A percentile compares a stretch with the other conserved stretches of the same genome.
These are phyloP conservation scores for Amia ocellicauda DNA, from an alignment of 2,113 vertebrate species.

Conservation along the genomic window DNA sequence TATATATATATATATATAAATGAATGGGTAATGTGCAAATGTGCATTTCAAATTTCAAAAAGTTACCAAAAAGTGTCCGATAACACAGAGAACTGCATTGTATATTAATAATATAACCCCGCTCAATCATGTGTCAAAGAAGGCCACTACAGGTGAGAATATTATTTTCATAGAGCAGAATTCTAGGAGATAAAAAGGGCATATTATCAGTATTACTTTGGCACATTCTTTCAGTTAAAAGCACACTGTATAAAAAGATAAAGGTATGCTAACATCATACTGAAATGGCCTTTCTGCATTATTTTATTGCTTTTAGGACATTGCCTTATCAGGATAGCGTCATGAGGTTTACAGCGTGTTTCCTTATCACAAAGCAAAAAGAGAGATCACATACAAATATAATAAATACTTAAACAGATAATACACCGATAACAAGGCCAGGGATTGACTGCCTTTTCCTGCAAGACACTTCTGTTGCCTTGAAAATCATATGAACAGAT, in stretches of 20 bases:
- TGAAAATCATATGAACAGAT: neutral
- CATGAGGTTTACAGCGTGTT: constrained; percentile 9
- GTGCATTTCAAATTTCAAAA: too few relatives aligned
- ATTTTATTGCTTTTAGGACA: neutral
- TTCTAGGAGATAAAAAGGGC: neutral
- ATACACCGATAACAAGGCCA: neutral
- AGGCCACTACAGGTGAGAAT: too few relatives aligned
- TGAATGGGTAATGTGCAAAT: too few relatives aligned
- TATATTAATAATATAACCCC: too few relatives aligned
- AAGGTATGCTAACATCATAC: neutral
- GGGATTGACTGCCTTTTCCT: neutral
- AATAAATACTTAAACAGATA: neutral
- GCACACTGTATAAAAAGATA: neutral
- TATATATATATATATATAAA: too few relatives aligned
- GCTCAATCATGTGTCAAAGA: too few relatives aligned
- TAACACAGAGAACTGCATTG: too few relatives aligned
- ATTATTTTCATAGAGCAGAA: too few relatives aligned
- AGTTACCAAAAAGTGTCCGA: too few relatives aligned
- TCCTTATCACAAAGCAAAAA: neutral
- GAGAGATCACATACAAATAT: neutral
- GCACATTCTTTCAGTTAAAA: neutral
- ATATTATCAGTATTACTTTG: neutral
- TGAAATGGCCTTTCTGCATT: neutral
- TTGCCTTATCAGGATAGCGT: neutral
- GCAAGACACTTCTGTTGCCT: neutral